phyloP scores from a whole-genome alignment of 2,888 invertebrate genomes.

The Frankliniella intonsa region DNA sequence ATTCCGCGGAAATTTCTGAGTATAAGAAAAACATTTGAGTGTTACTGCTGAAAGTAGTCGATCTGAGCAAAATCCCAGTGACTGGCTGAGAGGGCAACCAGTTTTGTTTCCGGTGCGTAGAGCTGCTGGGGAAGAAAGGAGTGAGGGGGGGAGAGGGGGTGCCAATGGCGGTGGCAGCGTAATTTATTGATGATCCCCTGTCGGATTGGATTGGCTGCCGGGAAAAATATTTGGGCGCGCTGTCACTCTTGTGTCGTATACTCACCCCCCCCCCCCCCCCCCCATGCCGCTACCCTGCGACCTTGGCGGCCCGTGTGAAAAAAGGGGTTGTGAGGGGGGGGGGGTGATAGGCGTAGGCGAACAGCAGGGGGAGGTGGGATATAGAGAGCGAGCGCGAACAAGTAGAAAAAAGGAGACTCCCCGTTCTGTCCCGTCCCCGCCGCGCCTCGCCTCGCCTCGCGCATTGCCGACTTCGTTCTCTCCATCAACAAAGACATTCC shows the following conservation, averaged over 20 bases:
- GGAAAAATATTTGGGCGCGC: conserved; percentile 5
- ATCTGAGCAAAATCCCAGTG: no score
- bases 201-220: neutral
- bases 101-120: neutral
- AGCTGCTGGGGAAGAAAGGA: neutral
- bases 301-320: neutral
- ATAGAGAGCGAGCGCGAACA: neutral
- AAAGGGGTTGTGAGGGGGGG: neutral
- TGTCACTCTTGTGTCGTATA: neutral
- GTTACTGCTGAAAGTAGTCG: no score
- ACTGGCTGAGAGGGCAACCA: no score
- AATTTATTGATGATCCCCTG: conserved; percentile 18
- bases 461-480: neutral
- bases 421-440: no score
- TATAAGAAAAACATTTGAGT: no score
- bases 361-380: neutral
- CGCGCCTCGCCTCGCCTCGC: neutral
- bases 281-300: no score
- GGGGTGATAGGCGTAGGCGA: neutral
- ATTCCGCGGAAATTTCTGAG: no score
- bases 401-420: neutral
- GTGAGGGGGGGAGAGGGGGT: neutral
- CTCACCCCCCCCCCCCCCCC: neutral
- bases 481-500: conserved; percentile 24
- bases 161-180: neutral